A percentile compares a stretch with the other conserved stretches of the same genome.
Conservation (phyloP, 1,140 invertebrate species). For the Bombus vancouverensis region DNA sequence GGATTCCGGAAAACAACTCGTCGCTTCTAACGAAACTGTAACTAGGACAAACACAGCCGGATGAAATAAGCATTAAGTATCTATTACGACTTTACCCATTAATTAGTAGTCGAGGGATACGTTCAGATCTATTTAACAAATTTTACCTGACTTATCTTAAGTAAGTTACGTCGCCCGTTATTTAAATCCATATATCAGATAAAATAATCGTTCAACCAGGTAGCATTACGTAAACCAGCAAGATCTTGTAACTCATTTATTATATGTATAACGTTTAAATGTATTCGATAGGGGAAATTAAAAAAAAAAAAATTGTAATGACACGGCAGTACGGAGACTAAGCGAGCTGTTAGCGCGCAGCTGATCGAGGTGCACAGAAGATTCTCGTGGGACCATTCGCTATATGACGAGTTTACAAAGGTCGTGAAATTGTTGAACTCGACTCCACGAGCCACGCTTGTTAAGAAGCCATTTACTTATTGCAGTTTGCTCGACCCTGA, state of each 20-base stretch:
- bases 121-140: background rate
- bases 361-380: constrained; percentile 2
- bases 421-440: background rate
- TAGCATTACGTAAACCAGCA: background rate
- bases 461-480: constrained; percentile 45
- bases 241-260: background rate
- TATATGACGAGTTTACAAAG: background rate
- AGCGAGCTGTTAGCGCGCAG: too few species aligned
- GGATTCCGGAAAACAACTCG: background rate
- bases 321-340: too few species aligned
- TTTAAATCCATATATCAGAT: background rate
- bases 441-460: background rate
- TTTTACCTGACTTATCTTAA: background rate
- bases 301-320: background rate
- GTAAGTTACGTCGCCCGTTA: background rate
- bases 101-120: background rate
- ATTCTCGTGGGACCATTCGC: background rate
- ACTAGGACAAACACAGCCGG: background rate
- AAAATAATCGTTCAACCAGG: too few species aligned
- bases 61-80: background rate
- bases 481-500: constrained; percentile 41
- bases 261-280: background rate
- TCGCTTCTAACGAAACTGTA: background rate
- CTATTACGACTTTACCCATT: background rate
- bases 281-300: too few species aligned